Evolutionary conservation across 2,113 vertebrate species (phyloP).

Genomic region (Lanius ludovicianus): DNA sequence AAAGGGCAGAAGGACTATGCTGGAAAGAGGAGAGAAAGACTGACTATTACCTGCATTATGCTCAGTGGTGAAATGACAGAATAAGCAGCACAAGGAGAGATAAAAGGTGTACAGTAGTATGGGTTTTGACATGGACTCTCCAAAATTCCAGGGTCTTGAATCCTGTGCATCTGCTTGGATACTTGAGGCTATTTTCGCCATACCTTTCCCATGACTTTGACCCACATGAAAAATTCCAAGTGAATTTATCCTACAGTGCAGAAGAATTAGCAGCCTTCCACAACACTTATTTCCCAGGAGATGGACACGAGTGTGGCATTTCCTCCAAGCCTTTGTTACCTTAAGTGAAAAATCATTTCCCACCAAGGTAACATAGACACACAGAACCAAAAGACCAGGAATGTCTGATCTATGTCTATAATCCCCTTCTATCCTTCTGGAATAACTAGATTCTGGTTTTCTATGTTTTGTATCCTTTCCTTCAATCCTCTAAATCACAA

Average conservation of each 20-base stretch:
- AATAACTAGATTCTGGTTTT: not conserved
- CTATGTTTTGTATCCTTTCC: not conserved
- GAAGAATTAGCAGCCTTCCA: not conserved
- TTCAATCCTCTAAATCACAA: slow-evolving; percentile 7
- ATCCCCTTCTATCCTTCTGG: not conserved
- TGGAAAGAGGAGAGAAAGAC: not conserved
- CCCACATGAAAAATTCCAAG: not conserved
- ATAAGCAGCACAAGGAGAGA: not conserved
- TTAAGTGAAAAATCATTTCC: not conserved
- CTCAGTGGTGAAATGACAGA: not conserved
- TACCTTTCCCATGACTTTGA: not conserved
- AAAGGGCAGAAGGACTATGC: not conserved
- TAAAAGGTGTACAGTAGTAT: not conserved
- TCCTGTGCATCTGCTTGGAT: not conserved
- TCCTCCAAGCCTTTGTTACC: not conserved
- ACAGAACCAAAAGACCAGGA: not conserved
- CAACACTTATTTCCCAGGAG: not conserved
- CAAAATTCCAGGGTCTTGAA: not conserved
- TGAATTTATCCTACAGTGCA: not conserved
- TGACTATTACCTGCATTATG: no score
- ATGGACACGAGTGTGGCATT: not conserved
- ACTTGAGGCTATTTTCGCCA: not conserved
- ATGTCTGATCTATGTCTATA: not conserved
- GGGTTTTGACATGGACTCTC: not conserved
- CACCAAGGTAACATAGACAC: not conserved